A percentile compares a stretch with the other conserved stretches of the same genome.
Conservation (phyloP, 1,140 invertebrate genomes). For the Caligus rogercresseyi region DNA sequence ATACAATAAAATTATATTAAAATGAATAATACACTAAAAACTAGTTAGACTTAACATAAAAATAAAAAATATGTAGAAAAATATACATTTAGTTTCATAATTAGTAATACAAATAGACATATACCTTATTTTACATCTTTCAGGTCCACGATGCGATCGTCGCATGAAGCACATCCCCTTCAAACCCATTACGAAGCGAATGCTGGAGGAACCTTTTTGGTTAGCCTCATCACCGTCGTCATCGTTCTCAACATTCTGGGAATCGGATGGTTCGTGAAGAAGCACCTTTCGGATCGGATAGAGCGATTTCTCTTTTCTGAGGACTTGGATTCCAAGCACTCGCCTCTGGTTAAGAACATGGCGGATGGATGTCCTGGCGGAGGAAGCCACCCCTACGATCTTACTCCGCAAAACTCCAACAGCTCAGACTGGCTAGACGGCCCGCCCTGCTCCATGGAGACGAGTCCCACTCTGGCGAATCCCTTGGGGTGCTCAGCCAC, state of each 20-base stretch:
- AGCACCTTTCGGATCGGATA: conserved; percentile 61
- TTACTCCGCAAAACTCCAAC: not conserved
- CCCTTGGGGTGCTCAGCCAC: conserved; percentile 22
- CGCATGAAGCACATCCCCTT: conserved; percentile 44
- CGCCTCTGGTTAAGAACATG: conserved; percentile 26
- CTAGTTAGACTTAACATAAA: not conserved
- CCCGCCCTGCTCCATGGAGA: not conserved
- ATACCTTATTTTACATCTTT: conserved; percentile 4
- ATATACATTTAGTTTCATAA: not conserved
- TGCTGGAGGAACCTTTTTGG: conserved; percentile 66
- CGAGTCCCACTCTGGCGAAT: conserved; percentile 17
- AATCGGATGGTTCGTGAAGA: conserved; percentile 54
- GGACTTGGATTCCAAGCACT: conserved; percentile 11
- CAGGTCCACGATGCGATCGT: conserved; percentile 39
- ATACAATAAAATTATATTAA: not conserved
- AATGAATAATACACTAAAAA: not conserved
- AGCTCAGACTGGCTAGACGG: not conserved
- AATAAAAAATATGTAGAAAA: not conserved
- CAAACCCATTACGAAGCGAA: conserved; percentile 46
- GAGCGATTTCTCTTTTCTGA: conserved; percentile 60
- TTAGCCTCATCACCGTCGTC: conserved; percentile 57
- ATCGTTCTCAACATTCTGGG: conserved; percentile 51
- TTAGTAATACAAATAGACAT: not conserved
- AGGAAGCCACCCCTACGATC: not conserved
- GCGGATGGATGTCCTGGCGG: conserved; percentile 32